These are phyloP conservation scores for Rousettus leschenaultii DNA, from an alignment of 2,113 vertebrate genomes.

Conservation along the genomic window DNA sequence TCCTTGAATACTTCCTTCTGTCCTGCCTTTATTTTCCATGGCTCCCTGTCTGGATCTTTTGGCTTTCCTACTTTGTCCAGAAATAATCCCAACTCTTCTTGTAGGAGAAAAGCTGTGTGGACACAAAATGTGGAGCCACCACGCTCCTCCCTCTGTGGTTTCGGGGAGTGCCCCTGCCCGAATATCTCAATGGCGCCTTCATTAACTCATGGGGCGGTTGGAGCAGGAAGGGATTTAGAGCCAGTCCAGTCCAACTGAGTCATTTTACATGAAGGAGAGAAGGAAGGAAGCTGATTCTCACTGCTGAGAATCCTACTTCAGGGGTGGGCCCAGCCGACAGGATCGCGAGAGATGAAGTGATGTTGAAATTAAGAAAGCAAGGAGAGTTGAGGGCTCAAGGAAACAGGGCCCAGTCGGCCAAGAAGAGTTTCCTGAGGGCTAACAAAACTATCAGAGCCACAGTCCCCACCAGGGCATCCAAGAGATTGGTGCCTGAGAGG, in stretches of 20 bases:
- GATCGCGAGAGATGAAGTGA: neutral
- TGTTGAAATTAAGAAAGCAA: neutral
- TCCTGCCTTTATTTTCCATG: neutral
- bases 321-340: neutral
- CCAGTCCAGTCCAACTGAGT: neutral
- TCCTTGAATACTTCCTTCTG: slow-evolving; percentile 11
- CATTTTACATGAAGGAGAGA: neutral
- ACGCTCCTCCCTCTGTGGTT: neutral
- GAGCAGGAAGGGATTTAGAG: neutral
- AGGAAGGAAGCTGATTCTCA: neutral
- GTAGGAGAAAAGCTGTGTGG: neutral
- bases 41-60: neutral
- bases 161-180: neutral
- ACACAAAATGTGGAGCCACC: neutral
- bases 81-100: neutral
- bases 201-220: neutral
- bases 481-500: neutral
- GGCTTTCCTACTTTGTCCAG: neutral
- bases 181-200: neutral
- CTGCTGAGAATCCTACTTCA: neutral
- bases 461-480: neutral
- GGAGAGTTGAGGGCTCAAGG: neutral
- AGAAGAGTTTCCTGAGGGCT: neutral
- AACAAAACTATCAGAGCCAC: neutral
- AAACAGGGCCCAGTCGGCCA: neutral